Conservation (phyloP, 2,113 vertebrate species). For the Phyllostomus hastatus region DNA sequence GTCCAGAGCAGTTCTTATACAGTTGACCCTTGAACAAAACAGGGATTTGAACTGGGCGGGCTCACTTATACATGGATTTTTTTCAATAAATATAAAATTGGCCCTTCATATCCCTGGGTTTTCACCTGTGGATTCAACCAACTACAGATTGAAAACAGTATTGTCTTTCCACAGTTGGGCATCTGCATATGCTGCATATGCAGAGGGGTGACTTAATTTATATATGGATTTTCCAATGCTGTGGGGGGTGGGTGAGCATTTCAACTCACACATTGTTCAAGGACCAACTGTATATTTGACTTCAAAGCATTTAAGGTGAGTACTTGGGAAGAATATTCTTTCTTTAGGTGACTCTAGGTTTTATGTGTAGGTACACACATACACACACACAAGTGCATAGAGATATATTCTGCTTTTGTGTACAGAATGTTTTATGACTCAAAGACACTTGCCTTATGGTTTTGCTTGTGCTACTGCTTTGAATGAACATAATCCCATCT, state of each 20-base stretch:
- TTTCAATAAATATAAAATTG: background rate
- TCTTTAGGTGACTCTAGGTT: background rate
- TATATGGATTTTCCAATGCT: background rate
- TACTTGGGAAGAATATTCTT: background rate
- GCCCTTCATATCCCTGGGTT: background rate
- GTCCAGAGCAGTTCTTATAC: background rate
- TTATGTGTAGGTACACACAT: background rate
- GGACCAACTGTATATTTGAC: background rate
- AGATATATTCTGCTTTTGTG: background rate
- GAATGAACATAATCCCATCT: background rate
- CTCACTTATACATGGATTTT: background rate
- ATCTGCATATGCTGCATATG: background rate
- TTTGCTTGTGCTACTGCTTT: background rate
- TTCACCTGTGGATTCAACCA: background rate
- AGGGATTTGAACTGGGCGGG: background rate
- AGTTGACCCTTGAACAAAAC: background rate
- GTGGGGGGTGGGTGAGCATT: background rate
- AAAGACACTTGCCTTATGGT: background rate
- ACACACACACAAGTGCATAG: background rate
- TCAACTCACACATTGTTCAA: background rate
- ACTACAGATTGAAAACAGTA: background rate
- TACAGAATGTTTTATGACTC: background rate
- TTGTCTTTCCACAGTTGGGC: background rate
- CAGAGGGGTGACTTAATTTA: background rate
- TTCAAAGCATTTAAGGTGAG: background rate